Conservation (phyloP, 2,113 vertebrate genomes). For the Sinocyclocheilus anshuiensis region DNA sequence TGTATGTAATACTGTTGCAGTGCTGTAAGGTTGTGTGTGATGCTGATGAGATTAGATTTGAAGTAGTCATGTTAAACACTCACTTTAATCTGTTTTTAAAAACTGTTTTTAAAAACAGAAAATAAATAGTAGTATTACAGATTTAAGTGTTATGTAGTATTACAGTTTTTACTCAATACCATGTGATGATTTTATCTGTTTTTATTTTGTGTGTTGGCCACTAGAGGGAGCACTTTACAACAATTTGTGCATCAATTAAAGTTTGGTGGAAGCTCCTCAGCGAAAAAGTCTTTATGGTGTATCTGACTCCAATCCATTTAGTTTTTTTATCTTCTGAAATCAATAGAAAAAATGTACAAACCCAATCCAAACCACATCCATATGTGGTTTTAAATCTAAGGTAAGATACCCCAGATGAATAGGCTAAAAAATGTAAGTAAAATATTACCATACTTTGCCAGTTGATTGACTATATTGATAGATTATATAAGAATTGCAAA, state of each 20-base stretch:
- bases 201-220: not conserved
- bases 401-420: no score
- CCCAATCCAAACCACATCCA: no score
- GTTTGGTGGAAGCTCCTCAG: not conserved
- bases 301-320: not conserved
- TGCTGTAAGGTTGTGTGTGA: not conserved
- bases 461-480: no score
- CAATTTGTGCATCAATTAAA: not conserved
- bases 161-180: not conserved
- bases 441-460: no score
- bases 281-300: not conserved
- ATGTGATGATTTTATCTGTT: not conserved
- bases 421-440: no score
- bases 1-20: not conserved
- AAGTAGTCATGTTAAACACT: no score
- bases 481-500: no score
- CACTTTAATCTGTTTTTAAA: no score
- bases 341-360: not conserved
- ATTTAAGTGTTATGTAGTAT: not conserved
- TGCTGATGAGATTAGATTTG: not conserved
- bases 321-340: not conserved
- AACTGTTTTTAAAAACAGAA: not conserved
- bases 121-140: not conserved
- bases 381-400: no score
- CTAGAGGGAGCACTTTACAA: constrained; percentile 17